Evolutionary conservation across 2,888 invertebrate genomes (phyloP).

Genomic region (Entomobrya proxima): DNA sequence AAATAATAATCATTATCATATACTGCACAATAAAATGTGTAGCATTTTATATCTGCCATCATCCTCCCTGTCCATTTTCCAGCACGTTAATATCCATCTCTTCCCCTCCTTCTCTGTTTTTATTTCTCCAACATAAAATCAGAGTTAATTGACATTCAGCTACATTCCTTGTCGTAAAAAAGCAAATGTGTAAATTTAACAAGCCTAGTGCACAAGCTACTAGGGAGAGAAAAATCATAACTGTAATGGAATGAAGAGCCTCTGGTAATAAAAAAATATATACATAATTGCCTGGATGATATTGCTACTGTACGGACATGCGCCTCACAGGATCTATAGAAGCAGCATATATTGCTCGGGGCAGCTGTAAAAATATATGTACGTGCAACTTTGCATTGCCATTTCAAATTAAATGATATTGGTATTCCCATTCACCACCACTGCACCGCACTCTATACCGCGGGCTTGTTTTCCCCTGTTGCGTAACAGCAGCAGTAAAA

Average conservation of each 20-base stretch:
- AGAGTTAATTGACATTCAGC: conserved; percentile 64
- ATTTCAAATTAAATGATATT: conserved; percentile 57
- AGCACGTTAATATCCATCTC: too few species aligned
- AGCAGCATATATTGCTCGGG: conserved; percentile 21
- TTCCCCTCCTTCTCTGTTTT: conserved; percentile 39
- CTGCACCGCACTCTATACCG: neutral
- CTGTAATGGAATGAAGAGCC: conserved; percentile 64
- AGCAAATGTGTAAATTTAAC: conserved; percentile 62
- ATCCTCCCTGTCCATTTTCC: conserved; percentile 32
- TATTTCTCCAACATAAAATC: conserved; percentile 62
- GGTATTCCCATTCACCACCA: neutral
- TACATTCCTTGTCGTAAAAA: conserved; percentile 58
- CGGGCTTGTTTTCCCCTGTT: conserved; percentile 46
- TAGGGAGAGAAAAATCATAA: conserved; percentile 54
- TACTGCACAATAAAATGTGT: neutral
- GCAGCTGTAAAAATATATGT: conserved; percentile 62
- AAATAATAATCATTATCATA: too few species aligned
- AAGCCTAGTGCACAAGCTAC: conserved; percentile 56
- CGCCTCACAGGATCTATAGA: neutral
- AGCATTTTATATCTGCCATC: neutral
- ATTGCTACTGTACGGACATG: too few species aligned
- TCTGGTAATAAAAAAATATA: conserved; percentile 61
- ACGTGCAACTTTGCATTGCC: neutral
- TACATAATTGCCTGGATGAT: neutral
- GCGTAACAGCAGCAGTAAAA: conserved; percentile 50